Evolutionary conservation across 2,888 invertebrate species (phyloP), one percentile per base, ranked within the genome.

Genomic region (Apodemia hepburni): DNA sequence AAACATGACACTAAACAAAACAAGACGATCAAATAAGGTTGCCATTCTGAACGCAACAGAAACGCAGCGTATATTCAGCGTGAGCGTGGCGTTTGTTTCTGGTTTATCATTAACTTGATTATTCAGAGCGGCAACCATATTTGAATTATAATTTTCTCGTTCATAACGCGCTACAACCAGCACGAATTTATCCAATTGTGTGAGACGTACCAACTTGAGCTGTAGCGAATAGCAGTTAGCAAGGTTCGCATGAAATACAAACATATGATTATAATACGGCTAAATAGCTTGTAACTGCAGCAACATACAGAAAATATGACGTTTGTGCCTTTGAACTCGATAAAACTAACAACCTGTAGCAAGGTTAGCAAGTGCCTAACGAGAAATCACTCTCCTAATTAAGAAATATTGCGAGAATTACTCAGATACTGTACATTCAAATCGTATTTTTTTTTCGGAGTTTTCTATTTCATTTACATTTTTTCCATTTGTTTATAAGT

Each of bases 131-230:
- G n/a, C n/a, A 45, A 45, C 1, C 7, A n/a, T n/a, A 45, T 45
- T 45, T n/a, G n/a, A 45, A n/a, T 45, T n/a, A 0, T 45, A 45
- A 45, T 45, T 45, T n/a, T 7, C 42, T 2, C 45, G 7, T 33
- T 6, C 8, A 33, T 8, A 42, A n/a, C 47, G 47, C 8, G 47
- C 17, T 47, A 42, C 42, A 47, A 47, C 47, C 17, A 47, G 47
- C 17, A 38, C 38, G 38, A 47, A 17, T 17, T 17, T 47, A 17
- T 8, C 22, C 22, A 22, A 22, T 47, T 59, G 60, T 38, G 57
- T 38, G 58, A 8, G 17, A 90, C 90, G 81, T 91, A 91, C 90
- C 90, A 78, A 91, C 90, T 91, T 91, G 90, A 77, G 90, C 90
- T 90, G 90, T 84, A 84, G 76, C 79, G 77, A 75, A 73, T 63